Base-by-base conservation (phyloP, 2,888 invertebrate species). In the Drepana falcataria region DNA sequence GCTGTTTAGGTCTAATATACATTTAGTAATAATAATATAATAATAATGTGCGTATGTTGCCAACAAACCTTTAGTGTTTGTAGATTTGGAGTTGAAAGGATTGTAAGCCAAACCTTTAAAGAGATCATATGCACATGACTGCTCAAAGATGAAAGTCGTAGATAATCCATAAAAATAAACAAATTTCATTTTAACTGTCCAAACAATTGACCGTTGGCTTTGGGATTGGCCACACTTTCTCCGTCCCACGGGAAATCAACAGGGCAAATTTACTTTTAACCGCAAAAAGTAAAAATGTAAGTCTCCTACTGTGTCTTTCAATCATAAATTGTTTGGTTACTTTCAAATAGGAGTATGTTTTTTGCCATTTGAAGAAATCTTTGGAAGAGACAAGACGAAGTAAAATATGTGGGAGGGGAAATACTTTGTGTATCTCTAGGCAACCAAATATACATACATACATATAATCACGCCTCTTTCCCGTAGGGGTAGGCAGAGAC, bases 271-370 rank as follows among this genome's bases (percentile, higher is more conserved):
- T 70, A 65, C 64, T 63, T 59, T 64, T 61, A 55, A 54, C 53
- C 58, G 61, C 56, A 63, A 61, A 65, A 65, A 59, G 59, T 66
- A 66, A 64, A 62, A 68, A 73, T 40, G 9, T 73, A 73, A 67
- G 69, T 62, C 61, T 73, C 81, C 82, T 81, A 78, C 81, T 76
- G 81, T 73, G 77, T 63, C 76, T 71, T 61, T 73, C 72, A 77
- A 60, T 62, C 60, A 54, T 61, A 57, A 52, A 53, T 61, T 56
- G 48, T 35, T 54, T 49, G 53, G 7, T 44, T 49, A 33, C 41
- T 33, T 40, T 34, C 51, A 51, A 33, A 40, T 49, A 40, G 21
- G 21, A 9, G 2, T 37, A 35, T 7, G 2, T 48, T 2, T 21
- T 33, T 4, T 48, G 21, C 34, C 21, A 21, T 21, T 21, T 21